Conservation (phyloP, 2,113 vertebrate species). For the Morone chrysops region DNA sequence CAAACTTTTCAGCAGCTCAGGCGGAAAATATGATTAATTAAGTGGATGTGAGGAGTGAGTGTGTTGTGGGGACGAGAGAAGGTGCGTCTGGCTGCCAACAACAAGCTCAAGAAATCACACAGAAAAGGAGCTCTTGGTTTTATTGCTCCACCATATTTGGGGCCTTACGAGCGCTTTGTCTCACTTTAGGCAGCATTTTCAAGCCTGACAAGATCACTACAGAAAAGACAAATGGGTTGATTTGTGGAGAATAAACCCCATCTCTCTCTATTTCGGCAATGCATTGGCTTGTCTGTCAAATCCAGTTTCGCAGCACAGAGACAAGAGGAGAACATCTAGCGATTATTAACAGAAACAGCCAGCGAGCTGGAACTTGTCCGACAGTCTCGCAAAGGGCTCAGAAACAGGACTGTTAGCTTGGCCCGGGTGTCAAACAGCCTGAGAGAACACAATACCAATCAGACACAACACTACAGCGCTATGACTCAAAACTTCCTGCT, state of each 20-base stretch:
- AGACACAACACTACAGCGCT: slow-evolving; percentile 29
- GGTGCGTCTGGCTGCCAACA: slow-evolving; percentile 53
- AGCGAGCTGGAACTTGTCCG: slow-evolving; percentile 71
- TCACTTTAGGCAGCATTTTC: slow-evolving; percentile 70
- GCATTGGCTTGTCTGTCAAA: slow-evolving; percentile 67
- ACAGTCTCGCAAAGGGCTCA: slow-evolving; percentile 31
- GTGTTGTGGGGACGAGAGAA: slow-evolving; percentile 59
- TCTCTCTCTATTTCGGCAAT: slow-evolving; percentile 60
- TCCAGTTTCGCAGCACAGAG: slow-evolving; percentile 57
- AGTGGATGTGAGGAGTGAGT: slow-evolving; percentile 62
- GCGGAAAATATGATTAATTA: slow-evolving; percentile 77
- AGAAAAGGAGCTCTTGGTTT: slow-evolving; percentile 17
- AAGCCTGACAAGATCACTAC: slow-evolving; percentile 64
- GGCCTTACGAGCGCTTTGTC: slow-evolving; percentile 64
- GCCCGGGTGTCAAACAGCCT: slow-evolving; percentile 42
- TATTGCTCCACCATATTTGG: slow-evolving; percentile 58
- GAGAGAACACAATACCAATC: slow-evolving; percentile 48
- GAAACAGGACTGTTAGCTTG: slow-evolving; percentile 45
- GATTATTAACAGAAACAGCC: slow-evolving; percentile 67
- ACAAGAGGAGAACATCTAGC: slow-evolving; percentile 65
- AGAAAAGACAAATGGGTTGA: slow-evolving; percentile 71
- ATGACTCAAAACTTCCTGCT: slow-evolving; percentile 68
- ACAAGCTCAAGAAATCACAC: slow-evolving; percentile 27
- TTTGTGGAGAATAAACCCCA: slow-evolving; percentile 66
- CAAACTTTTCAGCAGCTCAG: slow-evolving; percentile 72